Base-by-base conservation (phyloP, 2,888 invertebrate genomes). In the Dolichomitus sp. region DNA sequence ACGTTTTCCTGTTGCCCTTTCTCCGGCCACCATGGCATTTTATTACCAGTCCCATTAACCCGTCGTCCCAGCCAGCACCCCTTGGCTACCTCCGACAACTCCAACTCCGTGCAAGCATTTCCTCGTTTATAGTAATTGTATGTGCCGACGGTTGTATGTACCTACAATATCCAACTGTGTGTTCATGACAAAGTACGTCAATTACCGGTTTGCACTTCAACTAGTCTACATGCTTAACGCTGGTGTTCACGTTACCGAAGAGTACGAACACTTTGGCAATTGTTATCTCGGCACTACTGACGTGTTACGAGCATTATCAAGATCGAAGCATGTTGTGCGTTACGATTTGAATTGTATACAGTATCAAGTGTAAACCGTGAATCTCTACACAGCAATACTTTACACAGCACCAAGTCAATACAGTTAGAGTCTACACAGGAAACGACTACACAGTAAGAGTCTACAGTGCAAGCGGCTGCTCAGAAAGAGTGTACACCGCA, bases 21-120 rank as follows among this genome's bases (percentile, higher is more conserved):
- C 14, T 66, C 30, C 61, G 54, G 17, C 45, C 59, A 30, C 45
- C 50, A 37, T 50, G 73, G 66, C 80, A 59, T 83, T 83, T 81
- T 84, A 85, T 84, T 81, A 84, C 78, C 52, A 54, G 40, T 40
- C 61, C 72, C 79, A 80, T 84, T 81, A 81, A 76, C 75, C 66
- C 57, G 54, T 45, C 65, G 57, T 30, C 65, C 57, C 65, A 33
- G 14, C 57, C 14, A 40, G 23, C 30, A 42, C 40, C 30, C 48
- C 63, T 40, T 19, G 57, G 63, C 48, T 52, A 48, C 42, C 63
- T 45, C 52, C 27, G 12, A 75, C 42, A 69, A 63, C 76, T 23
- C 42, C 48, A n/a, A 57, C 54, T 57, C 50, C 50, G 33, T 45
- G 23, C 63, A 65, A 40, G 27, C 48, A n/a, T 42, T 61, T 45